These are phyloP conservation scores for Anser cygnoides DNA, from an alignment of 2,113 vertebrate genomes.

Conservation along the genomic window DNA sequence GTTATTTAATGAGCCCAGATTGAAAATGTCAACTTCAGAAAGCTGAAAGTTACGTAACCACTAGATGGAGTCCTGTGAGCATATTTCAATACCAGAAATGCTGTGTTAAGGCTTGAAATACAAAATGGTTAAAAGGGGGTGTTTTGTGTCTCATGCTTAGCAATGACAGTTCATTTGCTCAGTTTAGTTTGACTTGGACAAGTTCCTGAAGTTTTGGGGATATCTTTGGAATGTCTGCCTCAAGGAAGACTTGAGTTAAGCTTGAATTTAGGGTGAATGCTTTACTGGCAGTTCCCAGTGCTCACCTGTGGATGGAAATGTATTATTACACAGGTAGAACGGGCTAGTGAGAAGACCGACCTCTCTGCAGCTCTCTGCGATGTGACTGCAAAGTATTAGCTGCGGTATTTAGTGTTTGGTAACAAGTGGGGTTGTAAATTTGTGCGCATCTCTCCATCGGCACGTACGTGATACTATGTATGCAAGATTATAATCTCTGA, in stretches of 20 bases:
- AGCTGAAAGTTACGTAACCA: conserved; percentile 14
- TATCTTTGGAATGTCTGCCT: neutral
- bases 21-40: neutral
- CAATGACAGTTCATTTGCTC: neutral
- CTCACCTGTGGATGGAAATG: neutral
- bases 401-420: neutral
- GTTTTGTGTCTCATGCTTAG: neutral
- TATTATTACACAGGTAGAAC: neutral
- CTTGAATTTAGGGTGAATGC: neutral
- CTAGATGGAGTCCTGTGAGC: conserved; percentile 67
- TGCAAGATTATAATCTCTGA: neutral
- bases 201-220: neutral
- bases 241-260: neutral
- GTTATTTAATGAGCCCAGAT: neutral
- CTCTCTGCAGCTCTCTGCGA: neutral
- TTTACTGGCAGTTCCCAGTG: neutral
- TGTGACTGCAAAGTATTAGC: neutral
- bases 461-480: rapidly evolving
- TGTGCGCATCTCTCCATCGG: rapidly evolving
- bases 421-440: neutral
- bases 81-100: neutral
- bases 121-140: neutral
- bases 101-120: neutral
- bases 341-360: neutral
- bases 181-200: neutral